Percentiles rank a stretch among this genome's conserved stretches.
phyloP scores from a whole-genome alignment of 1,140 invertebrate species.

The Polyergus mexicanus region DNA sequence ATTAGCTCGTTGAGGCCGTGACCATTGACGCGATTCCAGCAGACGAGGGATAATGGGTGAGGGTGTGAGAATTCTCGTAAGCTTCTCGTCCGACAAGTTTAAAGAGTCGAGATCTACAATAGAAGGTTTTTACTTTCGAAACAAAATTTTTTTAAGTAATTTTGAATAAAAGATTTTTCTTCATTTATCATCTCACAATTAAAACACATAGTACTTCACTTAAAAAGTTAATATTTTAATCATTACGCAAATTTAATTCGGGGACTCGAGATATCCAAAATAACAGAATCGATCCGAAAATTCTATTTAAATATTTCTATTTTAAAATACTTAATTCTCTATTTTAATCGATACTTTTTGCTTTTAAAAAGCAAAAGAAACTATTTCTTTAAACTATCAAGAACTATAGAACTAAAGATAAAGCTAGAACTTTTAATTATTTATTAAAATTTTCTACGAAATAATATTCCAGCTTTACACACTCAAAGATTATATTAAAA shows the following conservation, averaged over 20 bases:
- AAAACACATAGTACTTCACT: neutral
- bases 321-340: no score
- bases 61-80: constrained; percentile 46
- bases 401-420: no score
- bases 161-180: neutral
- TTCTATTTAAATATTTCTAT: no score
- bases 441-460: no score
- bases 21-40: constrained; percentile 27
- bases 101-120: neutral
- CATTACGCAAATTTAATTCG: neutral
- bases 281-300: neutral
- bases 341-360: no score
- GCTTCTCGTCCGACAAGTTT: neutral
- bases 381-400: no score
- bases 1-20: constrained; percentile 62
- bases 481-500: no score
- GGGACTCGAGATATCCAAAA: no score
- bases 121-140: constrained; percentile 16
- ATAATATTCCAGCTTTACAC: no score
- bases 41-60: constrained; percentile 59
- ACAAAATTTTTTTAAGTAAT: neutral
- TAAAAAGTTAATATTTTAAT: neutral
- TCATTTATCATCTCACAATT: neutral
- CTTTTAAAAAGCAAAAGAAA: no score
- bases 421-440: no score